phyloP scores from a whole-genome alignment of 2,113 vertebrate species.

The Coreoperca whiteheadi region DNA sequence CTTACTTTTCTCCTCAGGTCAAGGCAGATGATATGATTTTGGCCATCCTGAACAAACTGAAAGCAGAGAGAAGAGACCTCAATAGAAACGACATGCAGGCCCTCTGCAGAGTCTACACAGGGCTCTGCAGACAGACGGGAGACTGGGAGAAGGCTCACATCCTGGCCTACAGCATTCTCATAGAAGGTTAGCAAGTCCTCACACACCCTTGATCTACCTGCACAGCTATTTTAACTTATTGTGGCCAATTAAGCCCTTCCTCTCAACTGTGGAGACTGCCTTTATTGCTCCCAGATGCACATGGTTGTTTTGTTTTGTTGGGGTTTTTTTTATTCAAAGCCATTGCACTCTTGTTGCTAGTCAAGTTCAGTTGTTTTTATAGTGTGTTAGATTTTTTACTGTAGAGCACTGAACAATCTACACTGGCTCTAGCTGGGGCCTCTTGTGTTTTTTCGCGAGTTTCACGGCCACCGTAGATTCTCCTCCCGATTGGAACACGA shows the following conservation, averaged over 20 bases:
- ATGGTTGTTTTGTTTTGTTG: too few species aligned
- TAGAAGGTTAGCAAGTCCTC: slow-evolving; percentile 86
- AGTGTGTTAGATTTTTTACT: not conserved
- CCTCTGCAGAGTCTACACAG: slow-evolving; percentile 91
- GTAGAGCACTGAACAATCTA: not conserved
- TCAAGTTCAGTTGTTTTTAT: not conserved
- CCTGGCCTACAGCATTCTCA: slow-evolving; percentile 91
- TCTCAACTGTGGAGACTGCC: not conserved
- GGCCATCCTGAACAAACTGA: slow-evolving; percentile 88
- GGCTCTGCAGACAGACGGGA: slow-evolving; percentile 89
- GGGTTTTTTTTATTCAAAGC: not conserved
- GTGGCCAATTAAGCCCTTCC: not conserved
- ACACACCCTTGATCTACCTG: not conserved
- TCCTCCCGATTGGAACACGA: too few species aligned
- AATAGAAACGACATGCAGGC: slow-evolving; percentile 84
- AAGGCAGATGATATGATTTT: slow-evolving; percentile 85
- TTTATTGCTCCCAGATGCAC: not conserved
- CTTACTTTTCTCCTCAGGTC: slow-evolving; percentile 63
- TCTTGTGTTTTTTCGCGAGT: too few species aligned
- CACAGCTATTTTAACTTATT: not conserved
- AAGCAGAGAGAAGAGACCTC: slow-evolving; percentile 78
- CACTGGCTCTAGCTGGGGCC: too few species aligned
- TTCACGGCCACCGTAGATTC: too few species aligned
- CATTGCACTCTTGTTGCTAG: not conserved
- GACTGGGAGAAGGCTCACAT: slow-evolving; percentile 90